Evolutionary conservation across 1,140 invertebrate genomes (phyloP).

Genomic region (Olivierus martensii): DNA sequence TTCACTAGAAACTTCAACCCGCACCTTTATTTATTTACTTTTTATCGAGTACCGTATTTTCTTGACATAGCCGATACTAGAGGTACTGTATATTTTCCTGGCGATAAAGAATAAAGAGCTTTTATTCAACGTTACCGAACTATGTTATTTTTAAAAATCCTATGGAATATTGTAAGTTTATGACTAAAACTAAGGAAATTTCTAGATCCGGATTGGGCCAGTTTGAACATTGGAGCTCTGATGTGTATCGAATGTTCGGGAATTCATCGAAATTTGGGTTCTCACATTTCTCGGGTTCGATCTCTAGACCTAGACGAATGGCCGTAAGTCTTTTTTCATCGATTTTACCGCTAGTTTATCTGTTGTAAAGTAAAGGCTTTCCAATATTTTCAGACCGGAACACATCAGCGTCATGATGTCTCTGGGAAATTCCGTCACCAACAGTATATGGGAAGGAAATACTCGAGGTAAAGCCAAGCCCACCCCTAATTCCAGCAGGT

Average conservation of each 20-base stretch:
- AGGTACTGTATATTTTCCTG: too few relatives aligned
- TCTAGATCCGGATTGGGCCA: constrained; percentile 92
- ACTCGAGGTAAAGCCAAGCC: constrained; percentile 41
- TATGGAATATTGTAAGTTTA: too few relatives aligned
- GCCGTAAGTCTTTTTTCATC: constrained; percentile 62
- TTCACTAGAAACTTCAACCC: too few relatives aligned
- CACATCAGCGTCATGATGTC: constrained; percentile 84
- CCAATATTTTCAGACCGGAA: constrained; percentile 48
- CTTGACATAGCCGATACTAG: too few relatives aligned
- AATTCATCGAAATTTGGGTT: constrained; percentile 89
- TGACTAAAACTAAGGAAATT: too few relatives aligned
- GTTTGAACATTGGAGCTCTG: constrained; percentile 83
- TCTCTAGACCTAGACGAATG: constrained; percentile 93
- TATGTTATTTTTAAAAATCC: too few relatives aligned
- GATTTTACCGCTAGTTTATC: neutral
- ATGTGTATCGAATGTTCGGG: constrained; percentile 98
- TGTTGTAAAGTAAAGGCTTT: neutral
- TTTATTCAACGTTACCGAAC: too few relatives aligned
- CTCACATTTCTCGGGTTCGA: constrained; percentile 86
- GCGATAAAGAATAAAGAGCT: too few relatives aligned
- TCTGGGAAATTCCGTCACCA: constrained; percentile 79
- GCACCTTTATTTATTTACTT: too few relatives aligned
- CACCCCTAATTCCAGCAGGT: constrained; percentile 25
- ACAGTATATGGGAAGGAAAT: constrained; percentile 80
- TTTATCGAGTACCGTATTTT: too few relatives aligned